These are phyloP conservation scores for Trypoxylon attenuatum DNA, from an alignment of 2,888 invertebrate species.

Conservation along the genomic window DNA sequence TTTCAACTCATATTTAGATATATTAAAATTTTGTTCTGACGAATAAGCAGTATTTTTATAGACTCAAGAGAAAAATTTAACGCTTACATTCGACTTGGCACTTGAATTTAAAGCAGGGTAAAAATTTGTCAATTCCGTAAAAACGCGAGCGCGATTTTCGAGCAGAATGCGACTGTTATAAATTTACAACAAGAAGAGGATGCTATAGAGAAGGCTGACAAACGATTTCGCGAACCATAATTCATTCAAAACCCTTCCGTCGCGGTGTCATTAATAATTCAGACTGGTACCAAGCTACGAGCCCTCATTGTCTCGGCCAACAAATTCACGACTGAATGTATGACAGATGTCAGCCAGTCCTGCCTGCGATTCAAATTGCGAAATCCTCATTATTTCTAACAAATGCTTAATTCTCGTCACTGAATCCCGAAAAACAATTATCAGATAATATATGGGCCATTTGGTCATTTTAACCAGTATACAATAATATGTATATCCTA, in stretches of 20 bases:
- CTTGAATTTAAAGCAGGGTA: too few relatives aligned
- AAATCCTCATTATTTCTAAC: background rate
- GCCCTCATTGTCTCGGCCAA: background rate
- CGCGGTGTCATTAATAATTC: conserved; percentile 1
- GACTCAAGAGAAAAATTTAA: too few relatives aligned
- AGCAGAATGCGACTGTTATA: background rate
- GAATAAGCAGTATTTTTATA: too few relatives aligned
- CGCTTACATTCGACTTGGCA: too few relatives aligned
- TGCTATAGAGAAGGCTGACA: background rate
- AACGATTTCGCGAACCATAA: background rate
- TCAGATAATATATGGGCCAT: too few relatives aligned
- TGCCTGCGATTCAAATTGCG: background rate
- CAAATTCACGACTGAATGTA: background rate
- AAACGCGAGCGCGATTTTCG: conserved; percentile 15
- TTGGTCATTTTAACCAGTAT: too few relatives aligned
- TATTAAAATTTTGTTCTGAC: too few relatives aligned
- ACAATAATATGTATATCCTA: too few relatives aligned
- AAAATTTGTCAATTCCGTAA: too few relatives aligned
- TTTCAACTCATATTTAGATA: too few relatives aligned
- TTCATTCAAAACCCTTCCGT: background rate
- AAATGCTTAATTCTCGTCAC: background rate
- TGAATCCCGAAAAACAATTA: background rate
- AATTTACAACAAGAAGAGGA: conserved; percentile 1
- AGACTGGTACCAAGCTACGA: background rate
- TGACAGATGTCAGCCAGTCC: background rate